Evolutionary conservation across 2,113 vertebrate species (phyloP).

Genomic region (Centrocercus urophasianus): DNA sequence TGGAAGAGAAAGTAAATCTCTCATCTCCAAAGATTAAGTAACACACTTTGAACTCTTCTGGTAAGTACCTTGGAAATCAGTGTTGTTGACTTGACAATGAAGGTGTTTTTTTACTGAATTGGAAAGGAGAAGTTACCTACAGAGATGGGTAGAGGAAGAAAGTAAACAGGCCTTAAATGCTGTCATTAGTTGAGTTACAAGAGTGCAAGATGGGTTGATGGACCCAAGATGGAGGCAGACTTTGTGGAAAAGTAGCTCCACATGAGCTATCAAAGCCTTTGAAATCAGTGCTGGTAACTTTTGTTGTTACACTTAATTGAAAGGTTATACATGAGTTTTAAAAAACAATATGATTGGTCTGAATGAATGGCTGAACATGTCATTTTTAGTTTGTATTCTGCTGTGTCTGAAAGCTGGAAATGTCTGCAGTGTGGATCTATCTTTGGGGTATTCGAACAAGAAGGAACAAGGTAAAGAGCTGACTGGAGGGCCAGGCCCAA

Average conservation of each 20-base stretch:
- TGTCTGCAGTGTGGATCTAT: neutral
- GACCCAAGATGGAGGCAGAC: neutral
- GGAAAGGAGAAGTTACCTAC: neutral
- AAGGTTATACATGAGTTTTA: neutral
- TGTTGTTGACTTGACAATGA: neutral
- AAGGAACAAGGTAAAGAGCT: neutral
- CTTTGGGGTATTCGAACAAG: neutral
- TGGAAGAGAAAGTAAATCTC: neutral
- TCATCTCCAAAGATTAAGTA: neutral
- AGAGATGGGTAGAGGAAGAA: neutral
- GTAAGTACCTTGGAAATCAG: neutral
- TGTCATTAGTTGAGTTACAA: neutral
- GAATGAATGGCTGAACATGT: neutral
- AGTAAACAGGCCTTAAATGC: neutral
- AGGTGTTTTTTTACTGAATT: neutral
- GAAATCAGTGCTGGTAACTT: neutral
- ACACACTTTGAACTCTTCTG: neutral
- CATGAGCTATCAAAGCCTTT: neutral
- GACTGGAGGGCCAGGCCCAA: too few relatives aligned
- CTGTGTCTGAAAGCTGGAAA: neutral
- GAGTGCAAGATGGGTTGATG: neutral
- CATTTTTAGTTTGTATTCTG: neutral
- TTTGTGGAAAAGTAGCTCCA: neutral
- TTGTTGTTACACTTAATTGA: neutral
- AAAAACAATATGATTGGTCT: neutral